Conservation (phyloP, 2,888 invertebrate genomes). For the Archips xylosteana region DNA sequence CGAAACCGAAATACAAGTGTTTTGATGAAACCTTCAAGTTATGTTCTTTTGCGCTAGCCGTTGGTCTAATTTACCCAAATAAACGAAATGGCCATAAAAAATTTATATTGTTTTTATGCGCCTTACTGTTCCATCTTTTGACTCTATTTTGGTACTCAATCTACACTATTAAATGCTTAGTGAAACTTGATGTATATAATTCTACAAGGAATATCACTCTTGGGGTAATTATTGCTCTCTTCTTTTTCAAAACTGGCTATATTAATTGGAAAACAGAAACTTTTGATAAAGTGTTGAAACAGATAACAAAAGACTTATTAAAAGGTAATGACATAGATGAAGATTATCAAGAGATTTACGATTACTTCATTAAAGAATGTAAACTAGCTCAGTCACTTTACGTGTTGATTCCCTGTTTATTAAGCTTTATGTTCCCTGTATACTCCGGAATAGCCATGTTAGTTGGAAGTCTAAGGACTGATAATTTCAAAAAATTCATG, state of each 20-base stretch:
- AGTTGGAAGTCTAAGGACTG: constrained; percentile 60
- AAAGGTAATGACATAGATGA: constrained; percentile 60
- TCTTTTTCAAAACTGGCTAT: constrained; percentile 68
- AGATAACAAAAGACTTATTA: constrained; percentile 62
- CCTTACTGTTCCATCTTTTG: constrained; percentile 53
- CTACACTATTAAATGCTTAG: constrained; percentile 61
- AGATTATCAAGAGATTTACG: constrained; percentile 62
- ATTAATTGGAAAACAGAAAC: constrained; percentile 56
- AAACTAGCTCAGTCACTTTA: constrained; percentile 61
- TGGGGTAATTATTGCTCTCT: constrained; percentile 59
- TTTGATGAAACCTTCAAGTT: constrained; percentile 65
- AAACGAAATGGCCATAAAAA: constrained; percentile 53
- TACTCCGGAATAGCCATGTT: constrained; percentile 61
- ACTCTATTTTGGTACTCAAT: constrained; percentile 64
- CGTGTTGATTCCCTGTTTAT: constrained; percentile 61
- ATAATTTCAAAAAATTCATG: constrained; percentile 60
- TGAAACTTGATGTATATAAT: constrained; percentile 60
- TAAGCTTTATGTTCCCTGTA: constrained; percentile 64
- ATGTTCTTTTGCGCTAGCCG: constrained; percentile 64
- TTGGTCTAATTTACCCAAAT: constrained; percentile 68
- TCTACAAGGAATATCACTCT: constrained; percentile 65
- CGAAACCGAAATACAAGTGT: constrained; percentile 54
- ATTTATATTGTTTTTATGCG: constrained; percentile 46
- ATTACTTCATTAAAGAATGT: constrained; percentile 58
- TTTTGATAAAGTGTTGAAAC: constrained; percentile 58